A percentile compares a stretch with the other conserved stretches of the same genome.
These are phyloP conservation scores for Mionectes macconnelli DNA, from an alignment of 2,113 vertebrate genomes.

Conservation along the genomic window DNA sequence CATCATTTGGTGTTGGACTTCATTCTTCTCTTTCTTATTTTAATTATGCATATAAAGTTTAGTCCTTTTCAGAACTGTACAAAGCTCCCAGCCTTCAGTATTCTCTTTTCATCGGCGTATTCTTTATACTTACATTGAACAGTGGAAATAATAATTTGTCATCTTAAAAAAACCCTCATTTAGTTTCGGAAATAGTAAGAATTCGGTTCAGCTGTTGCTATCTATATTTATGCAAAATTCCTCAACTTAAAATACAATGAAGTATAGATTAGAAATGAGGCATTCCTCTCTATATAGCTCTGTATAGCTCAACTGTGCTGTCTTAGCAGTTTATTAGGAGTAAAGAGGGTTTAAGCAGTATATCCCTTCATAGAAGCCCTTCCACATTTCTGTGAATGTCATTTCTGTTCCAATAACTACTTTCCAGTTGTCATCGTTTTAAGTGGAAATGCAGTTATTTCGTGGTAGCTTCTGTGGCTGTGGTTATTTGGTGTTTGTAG, in stretches of 20 bases:
- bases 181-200: background rate
- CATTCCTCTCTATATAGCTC: background rate
- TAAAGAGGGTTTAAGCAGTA: background rate
- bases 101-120: background rate
- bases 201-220: constrained; percentile 7
- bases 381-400: background rate
- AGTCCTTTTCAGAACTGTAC: background rate
- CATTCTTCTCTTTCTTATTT: background rate
- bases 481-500: background rate
- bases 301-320: background rate
- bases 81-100: background rate
- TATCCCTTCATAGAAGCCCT: background rate
- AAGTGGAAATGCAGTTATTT: background rate
- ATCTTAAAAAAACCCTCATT: background rate
- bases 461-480: background rate
- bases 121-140: background rate
- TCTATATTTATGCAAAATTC: constrained; percentile 32
- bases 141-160: constrained; percentile 13
- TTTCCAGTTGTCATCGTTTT: background rate
- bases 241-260: background rate
- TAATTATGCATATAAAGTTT: background rate
- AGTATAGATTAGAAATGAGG: background rate
- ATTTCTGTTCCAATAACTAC: background rate
- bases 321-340: background rate
- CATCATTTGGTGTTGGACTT: background rate